These are phyloP conservation scores for Pangasius macronema DNA, from an alignment of 2,797 vertebrate genomes.

Conservation along the genomic window DNA sequence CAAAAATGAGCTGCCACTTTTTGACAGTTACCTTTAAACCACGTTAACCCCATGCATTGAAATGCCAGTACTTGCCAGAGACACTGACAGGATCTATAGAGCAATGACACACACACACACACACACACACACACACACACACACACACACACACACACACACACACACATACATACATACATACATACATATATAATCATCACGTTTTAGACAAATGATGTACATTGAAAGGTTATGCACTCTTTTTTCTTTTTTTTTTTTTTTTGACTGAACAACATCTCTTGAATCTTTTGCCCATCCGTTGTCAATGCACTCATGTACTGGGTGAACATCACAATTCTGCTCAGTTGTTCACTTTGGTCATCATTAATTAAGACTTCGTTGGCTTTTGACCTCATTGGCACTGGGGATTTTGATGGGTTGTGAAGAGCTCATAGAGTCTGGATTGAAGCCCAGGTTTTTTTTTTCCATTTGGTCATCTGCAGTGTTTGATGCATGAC, in stretches of 20 bases:
- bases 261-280: background rate
- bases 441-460: conserved; percentile 75
- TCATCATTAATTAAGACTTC: conserved; percentile 83
- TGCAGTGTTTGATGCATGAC: conserved; percentile 80
- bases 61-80: conserved; percentile 23
- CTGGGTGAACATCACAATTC: conserved; percentile 69
- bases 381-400: conserved; percentile 79
- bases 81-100: conserved; percentile 22
- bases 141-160: too few relatives aligned
- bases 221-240: background rate
- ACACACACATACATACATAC: background rate
- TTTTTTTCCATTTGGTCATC: conserved; percentile 71
- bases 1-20: conserved; percentile 60
- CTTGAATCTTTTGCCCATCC: background rate
- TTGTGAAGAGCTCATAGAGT: conserved; percentile 77
- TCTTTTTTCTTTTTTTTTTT: background rate
- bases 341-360: conserved; percentile 67
- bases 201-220: background rate
- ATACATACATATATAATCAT: too few relatives aligned
- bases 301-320: conserved; percentile 25
- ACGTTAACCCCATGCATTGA: conserved; percentile 32
- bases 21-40: conserved; percentile 53
- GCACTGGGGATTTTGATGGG: conserved; percentile 80
- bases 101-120: background rate
- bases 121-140: background rate